Base-by-base conservation (phyloP, 1,140 invertebrate species). In the Neodiprion virginianus region DNA sequence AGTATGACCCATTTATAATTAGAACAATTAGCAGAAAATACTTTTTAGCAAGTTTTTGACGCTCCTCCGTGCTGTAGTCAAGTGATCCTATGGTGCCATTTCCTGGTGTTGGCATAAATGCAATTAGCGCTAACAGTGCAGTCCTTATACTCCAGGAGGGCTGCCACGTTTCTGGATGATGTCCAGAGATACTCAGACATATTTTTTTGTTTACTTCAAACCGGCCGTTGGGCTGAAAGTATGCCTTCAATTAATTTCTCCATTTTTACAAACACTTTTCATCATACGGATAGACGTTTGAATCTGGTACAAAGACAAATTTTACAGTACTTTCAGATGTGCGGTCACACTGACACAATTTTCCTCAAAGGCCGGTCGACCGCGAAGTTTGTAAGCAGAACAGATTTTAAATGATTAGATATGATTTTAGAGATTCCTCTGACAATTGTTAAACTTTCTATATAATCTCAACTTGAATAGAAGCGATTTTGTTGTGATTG, bases 91-190 rank as follows among this genome's bases (percentile, higher is more conserved):
- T 95, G 5, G 96, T 97, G 12, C 96, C 96, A 81, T 93, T 93
- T 67, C 95, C 94, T 72, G 93, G 91, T 47, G 96, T 96, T 8
- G 96, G 96, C 96, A 99, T 97, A 85, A 99, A 99, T 10, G 95
- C 95, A 79, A 98, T 98, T 23, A 99, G 90, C 23, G 97, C 97
- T 69, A 98, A 87, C 49, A 99, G 86, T 49, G 97, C 97, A 69
- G 97, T 99, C 74, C 97, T 91, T 76, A 99, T 97, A 67, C 96
- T 98, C 97, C 97, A 99, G 14, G 96, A 97, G 67, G 97, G 97
- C 82, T 97, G 95, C 97, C 97, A 99, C 14, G 96, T 97, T 88
- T 99, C 97, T 14, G 97, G 97, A 89, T 99, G 97, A 89, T 98
- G 94, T n/a, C 96, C 96, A 79, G 97, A 98, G 80, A 99, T 99